Conservation (phyloP, 2,797 vertebrate genomes). For the Megalops cyprinoides region DNA sequence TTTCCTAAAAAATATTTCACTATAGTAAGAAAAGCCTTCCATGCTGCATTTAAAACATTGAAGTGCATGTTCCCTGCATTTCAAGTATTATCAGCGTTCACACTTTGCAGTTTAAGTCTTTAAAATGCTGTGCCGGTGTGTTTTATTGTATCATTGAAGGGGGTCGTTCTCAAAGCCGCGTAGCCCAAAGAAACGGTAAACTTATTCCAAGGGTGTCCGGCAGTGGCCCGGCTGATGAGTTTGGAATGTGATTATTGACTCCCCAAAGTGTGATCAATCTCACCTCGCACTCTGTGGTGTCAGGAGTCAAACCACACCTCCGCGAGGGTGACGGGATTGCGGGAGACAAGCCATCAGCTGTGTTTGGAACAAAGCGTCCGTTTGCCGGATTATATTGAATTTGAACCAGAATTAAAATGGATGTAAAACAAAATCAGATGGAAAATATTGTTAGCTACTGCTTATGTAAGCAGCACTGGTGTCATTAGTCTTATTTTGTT, state of each 20-base stretch:
- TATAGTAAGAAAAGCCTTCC: too few relatives aligned
- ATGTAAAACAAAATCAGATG: constrained; percentile 17
- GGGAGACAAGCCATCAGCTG: constrained; percentile 73
- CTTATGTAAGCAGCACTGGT: not conserved
- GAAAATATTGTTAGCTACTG: not conserved
- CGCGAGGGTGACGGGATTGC: constrained; percentile 76
- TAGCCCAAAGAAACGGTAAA: too few relatives aligned
- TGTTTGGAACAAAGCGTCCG: not conserved
- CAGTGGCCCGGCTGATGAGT: constrained; percentile 77
- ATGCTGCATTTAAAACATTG: too few relatives aligned
- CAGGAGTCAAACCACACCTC: constrained; percentile 77
- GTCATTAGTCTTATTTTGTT: not conserved
- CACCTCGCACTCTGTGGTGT: constrained; percentile 83
- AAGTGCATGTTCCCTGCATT: too few relatives aligned
- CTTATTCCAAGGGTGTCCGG: constrained; percentile 75
- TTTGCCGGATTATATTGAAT: not conserved
- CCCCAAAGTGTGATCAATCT: constrained; percentile 84
- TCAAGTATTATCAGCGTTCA: too few relatives aligned
- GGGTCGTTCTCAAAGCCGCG: not conserved
- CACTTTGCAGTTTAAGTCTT: not conserved
- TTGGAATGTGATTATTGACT: constrained; percentile 83
- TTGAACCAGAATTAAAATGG: not conserved
- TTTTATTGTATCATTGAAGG: not conserved
- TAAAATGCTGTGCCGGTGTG: not conserved
- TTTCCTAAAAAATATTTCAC: too few relatives aligned